Base-by-base conservation (phyloP, 2,797 vertebrate species). In the Hypotaenidia philippensis region DNA sequence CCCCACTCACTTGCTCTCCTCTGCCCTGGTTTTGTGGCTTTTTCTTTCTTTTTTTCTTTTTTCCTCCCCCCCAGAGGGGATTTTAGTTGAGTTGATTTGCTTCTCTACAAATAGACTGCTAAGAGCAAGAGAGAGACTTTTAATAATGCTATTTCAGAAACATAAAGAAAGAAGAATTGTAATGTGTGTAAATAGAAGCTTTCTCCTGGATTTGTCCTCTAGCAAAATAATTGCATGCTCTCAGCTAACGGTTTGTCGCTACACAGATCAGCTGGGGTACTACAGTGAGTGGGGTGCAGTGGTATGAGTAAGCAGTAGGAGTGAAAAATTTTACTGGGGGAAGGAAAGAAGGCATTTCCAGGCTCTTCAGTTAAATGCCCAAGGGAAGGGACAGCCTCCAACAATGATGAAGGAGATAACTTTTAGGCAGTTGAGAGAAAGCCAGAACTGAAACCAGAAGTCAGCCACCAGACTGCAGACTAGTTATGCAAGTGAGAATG, bases 301-400 rank as follows among this genome's bases (percentile, higher is more conserved):
- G 94, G 78, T 89, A 96, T 89, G 90, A 95, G 52, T 81, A 92
- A 95, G 81, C 52, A 77, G 88, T 96, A 88, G 96, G 96, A 96
- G 92, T 95, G n/a, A 94, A 92, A 83, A 93, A 95, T 94, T 95
- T 82, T 68, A 31, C 68, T 78, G 81, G 50, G 53, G 89, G 79
- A 94, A 91, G 85, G 36, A 82, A 83, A 79, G 36, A 66, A 86
- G 61, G 69, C n/a, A 1, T 89, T 96, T 93, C 78, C 65, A 94
- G 66, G 57, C 69, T 65, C 55, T 77, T 77, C 63, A 50, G 49
- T 87, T 57, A 75, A 80, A 71, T 34, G 53, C 76, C 26, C 65
- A 79, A 65, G 56, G 63, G 70, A 94, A 90, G 57, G 45, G 27
- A 4, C 40, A 85, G 49, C 31, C 49, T 94, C 2, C 5, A 71